phyloP scores from a whole-genome alignment of 37 sponge, comb jelly and placozoan genomes.

The Mnemiopsis leidyi region DNA sequence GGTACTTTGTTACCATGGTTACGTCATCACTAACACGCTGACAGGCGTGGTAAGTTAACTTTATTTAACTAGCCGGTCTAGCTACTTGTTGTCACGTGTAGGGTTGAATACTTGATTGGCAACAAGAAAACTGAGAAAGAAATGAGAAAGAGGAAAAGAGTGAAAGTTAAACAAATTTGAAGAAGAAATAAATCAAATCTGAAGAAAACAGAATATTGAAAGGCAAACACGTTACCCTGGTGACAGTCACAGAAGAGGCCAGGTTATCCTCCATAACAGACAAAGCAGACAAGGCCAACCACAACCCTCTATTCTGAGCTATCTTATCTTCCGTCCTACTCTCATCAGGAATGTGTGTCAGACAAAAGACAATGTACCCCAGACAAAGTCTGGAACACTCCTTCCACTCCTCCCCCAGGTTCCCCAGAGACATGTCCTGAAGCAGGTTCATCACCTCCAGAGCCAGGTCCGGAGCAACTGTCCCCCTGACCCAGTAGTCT shows the following conservation, averaged over 20 bases:
- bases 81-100: too few relatives aligned
- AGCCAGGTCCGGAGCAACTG: slow-evolving; percentile 77
- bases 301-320: slow-evolving; percentile 61
- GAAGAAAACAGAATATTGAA: too few relatives aligned
- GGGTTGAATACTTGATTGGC: too few relatives aligned
- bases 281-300: slow-evolving; percentile 92
- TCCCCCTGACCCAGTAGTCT: slow-evolving; percentile 74
- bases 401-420: slow-evolving; percentile 38
- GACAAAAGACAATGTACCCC: neutral
- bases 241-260: slow-evolving; percentile 69
- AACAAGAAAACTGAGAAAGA: too few relatives aligned
- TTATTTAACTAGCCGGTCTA: too few relatives aligned
- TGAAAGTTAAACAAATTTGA: too few relatives aligned
- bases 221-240: too few relatives aligned
- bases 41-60: too few relatives aligned
- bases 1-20: too few relatives aligned
- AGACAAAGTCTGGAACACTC: slow-evolving; percentile 64
- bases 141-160: too few relatives aligned
- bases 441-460: slow-evolving; percentile 79
- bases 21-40: too few relatives aligned
- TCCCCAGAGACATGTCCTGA: slow-evolving; percentile 78
- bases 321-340: slow-evolving; percentile 43
- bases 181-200: too few relatives aligned
- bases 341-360: slow-evolving; percentile 47
- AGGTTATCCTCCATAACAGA: slow-evolving; percentile 91